Conservation (phyloP, 2,888 invertebrate genomes). For the Cerceris ruficornis region DNA sequence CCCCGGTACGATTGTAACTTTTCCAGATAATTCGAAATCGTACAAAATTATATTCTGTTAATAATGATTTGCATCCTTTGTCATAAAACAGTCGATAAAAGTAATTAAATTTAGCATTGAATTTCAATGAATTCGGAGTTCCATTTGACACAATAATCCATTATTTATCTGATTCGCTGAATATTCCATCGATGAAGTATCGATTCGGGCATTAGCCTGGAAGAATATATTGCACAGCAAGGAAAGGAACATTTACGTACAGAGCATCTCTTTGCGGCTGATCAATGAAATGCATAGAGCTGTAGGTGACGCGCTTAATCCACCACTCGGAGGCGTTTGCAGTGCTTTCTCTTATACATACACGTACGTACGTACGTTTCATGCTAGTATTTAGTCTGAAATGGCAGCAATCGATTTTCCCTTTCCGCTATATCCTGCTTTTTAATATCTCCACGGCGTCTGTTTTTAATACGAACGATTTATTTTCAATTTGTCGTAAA, state of each 20-base stretch:
- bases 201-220: neutral
- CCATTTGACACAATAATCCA: neutral
- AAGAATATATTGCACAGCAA: neutral
- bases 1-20: too few species aligned
- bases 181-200: neutral
- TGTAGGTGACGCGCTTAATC: conserved; percentile 5
- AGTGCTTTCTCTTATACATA: neutral
- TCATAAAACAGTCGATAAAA: too few species aligned
- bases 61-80: too few species aligned
- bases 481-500: neutral
- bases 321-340: neutral
- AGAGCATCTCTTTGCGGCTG: neutral
- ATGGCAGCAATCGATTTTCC: neutral
- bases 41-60: too few species aligned
- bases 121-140: too few species aligned
- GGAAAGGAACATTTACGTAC: neutral
- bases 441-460: neutral
- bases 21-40: too few species aligned
- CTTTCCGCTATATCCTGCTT: neutral
- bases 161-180: neutral
- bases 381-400: neutral
- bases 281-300: conserved; percentile 1
- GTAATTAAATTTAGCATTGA: too few species aligned
- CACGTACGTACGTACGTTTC: neutral
- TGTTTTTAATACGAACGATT: neutral